A percentile compares a stretch with the other conserved stretches of the same genome.
phyloP scores from a whole-genome alignment of 2,888 invertebrate species.

The Netelia virgata region DNA sequence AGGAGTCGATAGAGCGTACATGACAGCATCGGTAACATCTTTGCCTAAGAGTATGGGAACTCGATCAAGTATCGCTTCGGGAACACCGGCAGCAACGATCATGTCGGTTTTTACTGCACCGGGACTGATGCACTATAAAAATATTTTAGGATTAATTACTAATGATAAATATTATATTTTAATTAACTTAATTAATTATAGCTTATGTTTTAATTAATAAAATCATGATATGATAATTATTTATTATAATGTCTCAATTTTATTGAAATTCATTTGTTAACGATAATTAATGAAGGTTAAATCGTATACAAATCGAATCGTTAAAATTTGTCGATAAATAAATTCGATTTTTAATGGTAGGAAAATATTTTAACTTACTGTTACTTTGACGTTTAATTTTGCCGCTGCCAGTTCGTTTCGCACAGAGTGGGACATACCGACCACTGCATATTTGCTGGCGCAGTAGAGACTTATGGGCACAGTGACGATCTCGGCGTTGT shows the following conservation, averaged over 20 bases:
- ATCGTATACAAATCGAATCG: too few relatives aligned
- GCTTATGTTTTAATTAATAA: too few relatives aligned
- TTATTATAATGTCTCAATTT: not conserved
- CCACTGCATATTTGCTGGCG: conserved; percentile 86
- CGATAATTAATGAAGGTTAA: not conserved
- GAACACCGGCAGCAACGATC: conserved; percentile 66
- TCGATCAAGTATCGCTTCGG: conserved; percentile 8
- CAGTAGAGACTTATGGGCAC: conserved; percentile 83
- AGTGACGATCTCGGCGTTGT: conserved; percentile 74
- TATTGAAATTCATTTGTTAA: too few relatives aligned
- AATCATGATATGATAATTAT: not conserved
- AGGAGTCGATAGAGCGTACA: conserved; percentile 76
- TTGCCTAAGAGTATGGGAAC: conserved; percentile 66
- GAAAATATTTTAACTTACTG: conserved; percentile 76
- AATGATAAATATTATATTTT: not conserved
- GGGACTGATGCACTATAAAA: conserved; percentile 82
- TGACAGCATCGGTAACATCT: conserved; percentile 74
- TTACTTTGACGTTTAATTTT: conserved; percentile 83
- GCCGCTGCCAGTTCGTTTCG: conserved; percentile 84
- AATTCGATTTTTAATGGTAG: not conserved
- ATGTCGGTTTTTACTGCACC: conserved; percentile 80
- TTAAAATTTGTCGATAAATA: too few relatives aligned
- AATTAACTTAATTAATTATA: too few relatives aligned
- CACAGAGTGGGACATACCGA: conserved; percentile 85
- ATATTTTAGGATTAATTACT: conserved; percentile 1